A percentile compares a stretch with the other conserved stretches of the same genome.
Conservation (phyloP, 2,113 vertebrate species). For the Gobius niger region DNA sequence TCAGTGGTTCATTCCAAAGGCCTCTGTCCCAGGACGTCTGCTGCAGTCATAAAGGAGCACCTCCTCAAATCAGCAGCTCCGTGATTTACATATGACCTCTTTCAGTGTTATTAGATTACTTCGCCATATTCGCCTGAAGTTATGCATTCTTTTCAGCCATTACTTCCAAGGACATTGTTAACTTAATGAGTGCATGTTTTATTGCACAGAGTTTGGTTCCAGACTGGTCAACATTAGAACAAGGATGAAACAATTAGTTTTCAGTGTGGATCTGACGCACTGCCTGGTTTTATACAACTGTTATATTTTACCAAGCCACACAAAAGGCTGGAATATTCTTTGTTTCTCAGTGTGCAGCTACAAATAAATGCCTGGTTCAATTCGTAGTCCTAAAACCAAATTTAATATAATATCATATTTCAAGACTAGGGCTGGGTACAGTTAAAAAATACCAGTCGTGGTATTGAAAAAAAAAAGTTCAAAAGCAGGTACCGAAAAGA, state of each 20-base stretch:
- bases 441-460: too few species aligned
- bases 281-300: too few species aligned
- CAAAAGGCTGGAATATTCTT: not conserved
- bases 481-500: too few species aligned
- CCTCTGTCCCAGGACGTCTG: constrained; percentile 5
- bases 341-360: not conserved
- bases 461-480: too few species aligned
- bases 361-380: not conserved
- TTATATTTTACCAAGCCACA: too few species aligned
- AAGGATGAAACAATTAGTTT: too few species aligned
- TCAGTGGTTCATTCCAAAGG: constrained; percentile 2
- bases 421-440: too few species aligned
- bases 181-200: not conserved
- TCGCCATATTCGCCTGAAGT: not conserved
- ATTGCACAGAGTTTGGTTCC: not conserved
- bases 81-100: constrained; percentile 27
- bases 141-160: not conserved
- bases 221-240: not conserved
- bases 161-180: not conserved
- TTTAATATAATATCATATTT: too few species aligned
- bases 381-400: not conserved
- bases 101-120: constrained; percentile 18
- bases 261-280: too few species aligned
- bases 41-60: constrained; percentile 25
- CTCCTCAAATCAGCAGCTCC: constrained; percentile 29